Evolutionary conservation across 2,888 invertebrate genomes (phyloP), one percentile per base, ranked within the genome.

Genomic region (Phyllotreta striolata): DNA sequence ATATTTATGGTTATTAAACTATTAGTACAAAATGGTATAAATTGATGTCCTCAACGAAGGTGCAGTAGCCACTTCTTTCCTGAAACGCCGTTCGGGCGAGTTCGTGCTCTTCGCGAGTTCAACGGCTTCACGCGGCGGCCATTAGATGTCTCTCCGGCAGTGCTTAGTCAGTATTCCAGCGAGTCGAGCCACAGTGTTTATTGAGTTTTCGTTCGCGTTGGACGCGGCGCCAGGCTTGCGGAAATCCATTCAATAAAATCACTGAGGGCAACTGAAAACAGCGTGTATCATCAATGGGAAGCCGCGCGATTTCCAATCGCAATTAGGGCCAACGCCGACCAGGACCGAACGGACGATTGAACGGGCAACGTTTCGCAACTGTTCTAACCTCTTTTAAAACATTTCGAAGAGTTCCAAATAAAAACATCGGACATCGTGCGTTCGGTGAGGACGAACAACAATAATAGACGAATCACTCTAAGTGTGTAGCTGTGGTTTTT

Each of bases 101-200:
- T 51, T 63, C 63, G 63, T 51, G 10, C 38, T n/a, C 39, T 43
- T 49, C 49, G 49, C 24, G 58, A 59, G 58, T 59, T 59, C 58
- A 59, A 59, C 57, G 52, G 57, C 57, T 58, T 63, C 47, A 63
- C 34, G 37, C 63, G 13, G 40, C 37, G 35, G 44, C 63, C 63
- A 52, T 52, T 57, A 66, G 66, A 66, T 66, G 66, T 66, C 66
- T 63, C 61, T 60, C 62, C 13, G 55, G 46, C 51, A 66, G 51
- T 66, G 63, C 63, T 62, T 57, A 56, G 46, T 63, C 63, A 44
- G 63, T 52, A 57, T 52, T 63, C 57, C 62, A 63, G 49, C 6
- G 49, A 10, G 37, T 35, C 34, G 49, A 24, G 1, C 24, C 10
- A 49, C n/a, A 52, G 66, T 66, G 62, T 66, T 57, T 66, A 66